Evolutionary conservation across 2,113 vertebrate species (phyloP), one percentile per base, ranked within the genome.

Genomic region (Rhea pennata): DNA sequence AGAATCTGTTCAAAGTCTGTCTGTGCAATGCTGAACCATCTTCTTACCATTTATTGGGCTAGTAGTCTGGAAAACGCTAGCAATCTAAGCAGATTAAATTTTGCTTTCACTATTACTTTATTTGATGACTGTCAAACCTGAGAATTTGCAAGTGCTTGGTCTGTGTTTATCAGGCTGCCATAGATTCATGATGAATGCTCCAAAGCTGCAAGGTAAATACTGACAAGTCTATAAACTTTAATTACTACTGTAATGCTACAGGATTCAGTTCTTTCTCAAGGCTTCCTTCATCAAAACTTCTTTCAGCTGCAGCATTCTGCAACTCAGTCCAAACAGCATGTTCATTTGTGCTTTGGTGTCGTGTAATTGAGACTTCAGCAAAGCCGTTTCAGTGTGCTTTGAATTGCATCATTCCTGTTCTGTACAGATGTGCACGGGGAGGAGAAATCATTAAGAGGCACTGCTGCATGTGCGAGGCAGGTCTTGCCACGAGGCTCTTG

Each of bases 121-220:
- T 36, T 67, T 79, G 15, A 31, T 64, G 71, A 46, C 59, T 92
- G 36, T 42, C 67, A 83, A 78, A 73, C 21, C 13, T 0, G 0
- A 79, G 77, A 81, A 70, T 78, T 54, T 48, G 42, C 27, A 51
- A 31, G 65, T 61, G 46, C 59, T 54, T 82, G 24, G 42, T 39
- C n/a, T 79, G 53, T 76, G 2, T 87, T 84, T 73, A 16, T 72
- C 42, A 78, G 73, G 24, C 70, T 96, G 42, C 48, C 36, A 15
- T 27, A 51, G 42, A 5, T 12, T 65, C 24, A 5, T 6, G 69
- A 26, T 40, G 62, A 75, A 72, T 10, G 22, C 75, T 59, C 17
- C 69, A 61, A 93, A 74, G 36, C 86, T 94, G 24, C 44, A 81
- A 90, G 73, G 86, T 89, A 66, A 91, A 82, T 39, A 58, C 53